These are phyloP conservation scores for Drosophila jambulina DNA, from an alignment of 1,140 invertebrate genomes.

Conservation along the genomic window DNA sequence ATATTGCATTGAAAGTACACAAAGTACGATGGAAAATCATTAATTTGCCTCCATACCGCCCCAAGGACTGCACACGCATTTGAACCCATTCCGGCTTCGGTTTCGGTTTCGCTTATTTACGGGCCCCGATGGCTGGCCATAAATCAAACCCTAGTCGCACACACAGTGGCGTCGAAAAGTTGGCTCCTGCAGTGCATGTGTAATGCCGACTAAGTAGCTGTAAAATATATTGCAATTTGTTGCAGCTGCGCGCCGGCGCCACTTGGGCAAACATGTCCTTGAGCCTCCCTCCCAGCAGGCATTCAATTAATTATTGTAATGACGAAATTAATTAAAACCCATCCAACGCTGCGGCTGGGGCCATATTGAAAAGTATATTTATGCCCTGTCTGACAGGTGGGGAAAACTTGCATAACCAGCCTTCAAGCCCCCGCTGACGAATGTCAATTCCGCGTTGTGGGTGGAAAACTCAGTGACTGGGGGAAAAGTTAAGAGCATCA, in stretches of 20 bases:
- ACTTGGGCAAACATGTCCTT: constrained; percentile 31
- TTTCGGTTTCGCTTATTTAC: constrained; percentile 49
- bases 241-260: constrained; percentile 46
- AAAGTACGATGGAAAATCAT: not conserved
- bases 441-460: constrained; percentile 20
- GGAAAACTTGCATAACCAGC: not conserved
- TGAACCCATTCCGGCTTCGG: constrained; percentile 17
- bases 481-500: constrained; percentile 61
- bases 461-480: constrained; percentile 11
- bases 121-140: constrained; percentile 40
- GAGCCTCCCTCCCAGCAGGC: constrained; percentile 29
- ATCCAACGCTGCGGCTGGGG: constrained; percentile 55
- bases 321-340: constrained; percentile 74
- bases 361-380: constrained; percentile 55
- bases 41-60: not conserved
- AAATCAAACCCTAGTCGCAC: constrained; percentile 55
- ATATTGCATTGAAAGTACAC: not conserved
- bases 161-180: constrained; percentile 52
- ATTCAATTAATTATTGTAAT: constrained; percentile 76
- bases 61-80: constrained; percentile 18
- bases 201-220: constrained; percentile 49
- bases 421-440: not conserved
- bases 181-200: constrained; percentile 41
- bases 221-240: constrained; percentile 66
- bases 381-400: constrained; percentile 33